Evolutionary conservation across 92 coral and sea anemone genomes (phyloP).

Genomic region (Micromussa lordhowensis): DNA sequence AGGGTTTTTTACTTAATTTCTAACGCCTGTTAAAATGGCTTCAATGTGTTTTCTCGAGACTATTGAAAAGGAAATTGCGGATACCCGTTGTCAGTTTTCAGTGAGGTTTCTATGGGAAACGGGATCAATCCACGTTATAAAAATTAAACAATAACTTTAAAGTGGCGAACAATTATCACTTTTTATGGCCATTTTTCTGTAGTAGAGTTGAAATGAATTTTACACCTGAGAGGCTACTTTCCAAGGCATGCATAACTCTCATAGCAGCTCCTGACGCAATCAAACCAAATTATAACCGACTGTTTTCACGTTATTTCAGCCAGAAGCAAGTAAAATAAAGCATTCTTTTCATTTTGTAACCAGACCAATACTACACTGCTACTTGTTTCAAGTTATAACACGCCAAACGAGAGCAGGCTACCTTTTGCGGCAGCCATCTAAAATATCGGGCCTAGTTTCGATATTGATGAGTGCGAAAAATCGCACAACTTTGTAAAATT

Average conservation of each 20-base stretch:
- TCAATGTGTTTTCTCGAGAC: neutral
- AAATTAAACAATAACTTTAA: neutral
- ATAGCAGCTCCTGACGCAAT: neutral
- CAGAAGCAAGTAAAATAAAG: neutral
- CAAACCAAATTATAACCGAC: neutral
- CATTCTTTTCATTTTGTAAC: neutral
- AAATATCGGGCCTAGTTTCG: neutral
- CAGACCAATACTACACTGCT: neutral
- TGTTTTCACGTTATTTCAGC: neutral
- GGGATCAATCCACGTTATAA: too few relatives aligned
- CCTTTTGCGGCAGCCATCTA: neutral
- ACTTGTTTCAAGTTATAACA: neutral
- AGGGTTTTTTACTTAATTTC: too few relatives aligned
- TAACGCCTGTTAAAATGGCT: neutral
- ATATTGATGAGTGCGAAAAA: neutral
- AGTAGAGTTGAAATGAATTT: neutral
- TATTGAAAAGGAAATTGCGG: neutral
- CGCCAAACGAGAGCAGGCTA: neutral
- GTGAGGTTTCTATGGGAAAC: neutral
- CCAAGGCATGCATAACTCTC: neutral
- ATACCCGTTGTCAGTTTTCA: neutral
- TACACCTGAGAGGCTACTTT: neutral
- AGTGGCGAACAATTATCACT: neutral
- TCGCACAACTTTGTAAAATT: neutral
- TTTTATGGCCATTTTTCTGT: neutral